Evolutionary conservation across 2,888 invertebrate species (phyloP).

Genomic region (Trichogramma evanescens): DNA sequence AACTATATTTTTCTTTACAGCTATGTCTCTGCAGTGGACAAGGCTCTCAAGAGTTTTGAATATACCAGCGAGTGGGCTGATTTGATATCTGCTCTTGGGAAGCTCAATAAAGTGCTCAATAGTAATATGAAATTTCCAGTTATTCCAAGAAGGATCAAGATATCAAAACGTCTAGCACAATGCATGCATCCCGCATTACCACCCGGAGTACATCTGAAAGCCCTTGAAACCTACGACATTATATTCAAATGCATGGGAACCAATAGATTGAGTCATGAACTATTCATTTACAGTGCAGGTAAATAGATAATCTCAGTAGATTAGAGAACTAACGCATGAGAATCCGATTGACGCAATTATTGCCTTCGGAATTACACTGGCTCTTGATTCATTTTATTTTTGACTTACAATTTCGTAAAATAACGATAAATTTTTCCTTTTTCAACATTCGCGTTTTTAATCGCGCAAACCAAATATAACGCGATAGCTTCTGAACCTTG

Average conservation of each 20-base stretch:
- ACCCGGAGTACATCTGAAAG: constrained; percentile 85
- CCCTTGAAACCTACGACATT: constrained; percentile 83
- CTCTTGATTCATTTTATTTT: no score
- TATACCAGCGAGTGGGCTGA: constrained; percentile 95
- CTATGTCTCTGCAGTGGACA: constrained; percentile 74
- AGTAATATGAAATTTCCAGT: constrained; percentile 76
- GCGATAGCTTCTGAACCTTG: no score
- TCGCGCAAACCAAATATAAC: no score
- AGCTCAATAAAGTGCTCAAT: constrained; percentile 79
- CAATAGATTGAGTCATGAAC: constrained; percentile 68
- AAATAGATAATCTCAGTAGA: constrained; percentile 21
- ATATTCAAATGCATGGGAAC: constrained; percentile 85
- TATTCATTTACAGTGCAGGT: constrained; percentile 77
- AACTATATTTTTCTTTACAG: constrained; percentile 30
- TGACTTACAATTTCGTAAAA: no score
- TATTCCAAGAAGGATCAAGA: constrained; percentile 78
- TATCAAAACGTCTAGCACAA: constrained; percentile 84
- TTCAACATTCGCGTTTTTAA: no score
- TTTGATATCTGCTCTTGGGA: constrained; percentile 80
- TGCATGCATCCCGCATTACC: constrained; percentile 90
- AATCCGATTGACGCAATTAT: no score
- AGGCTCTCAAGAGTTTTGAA: constrained; percentile 83
- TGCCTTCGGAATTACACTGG: no score
- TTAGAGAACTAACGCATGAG: no score
- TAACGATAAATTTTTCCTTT: no score